Evolutionary conservation across 2,888 invertebrate species (phyloP).

Genomic region (Ophonus ardosiacus): DNA sequence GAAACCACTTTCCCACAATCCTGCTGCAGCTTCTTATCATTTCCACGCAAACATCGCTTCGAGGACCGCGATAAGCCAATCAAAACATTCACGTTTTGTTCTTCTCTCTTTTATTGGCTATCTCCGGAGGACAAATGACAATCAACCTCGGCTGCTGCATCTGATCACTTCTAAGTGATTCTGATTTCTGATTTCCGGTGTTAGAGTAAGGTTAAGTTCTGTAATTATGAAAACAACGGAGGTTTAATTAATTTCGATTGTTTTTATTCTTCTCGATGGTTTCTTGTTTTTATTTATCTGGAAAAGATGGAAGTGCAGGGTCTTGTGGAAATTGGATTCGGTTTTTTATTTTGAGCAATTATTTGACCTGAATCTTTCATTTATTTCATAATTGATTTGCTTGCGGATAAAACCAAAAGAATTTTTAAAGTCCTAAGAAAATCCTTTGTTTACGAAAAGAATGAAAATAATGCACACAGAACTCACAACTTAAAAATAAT

Average conservation of each 20-base stretch:
- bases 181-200: constrained; percentile 13
- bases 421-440: background rate
- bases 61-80: constrained; percentile 54
- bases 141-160: constrained; percentile 21
- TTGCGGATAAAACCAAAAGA: background rate
- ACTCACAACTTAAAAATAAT: background rate
- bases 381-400: constrained; percentile 10
- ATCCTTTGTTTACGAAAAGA: background rate
- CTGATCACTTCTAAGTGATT: constrained; percentile 38
- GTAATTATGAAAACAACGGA: constrained; percentile 42
- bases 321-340: constrained; percentile 39
- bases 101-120: constrained; percentile 32
- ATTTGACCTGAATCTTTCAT: constrained; percentile 32
- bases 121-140: constrained; percentile 27
- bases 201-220: background rate
- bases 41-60: constrained; percentile 7
- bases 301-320: background rate
- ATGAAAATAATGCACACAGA: background rate
- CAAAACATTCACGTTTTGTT: constrained; percentile 50
- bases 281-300: constrained; percentile 42
- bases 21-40: constrained; percentile 38
- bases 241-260: constrained; percentile 37
- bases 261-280: constrained; percentile 14
- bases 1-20: constrained; percentile 5
- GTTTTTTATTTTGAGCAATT: constrained; percentile 38